phyloP scores from a whole-genome alignment of 1,140 invertebrate genomes.

The Venturia canescens region DNA sequence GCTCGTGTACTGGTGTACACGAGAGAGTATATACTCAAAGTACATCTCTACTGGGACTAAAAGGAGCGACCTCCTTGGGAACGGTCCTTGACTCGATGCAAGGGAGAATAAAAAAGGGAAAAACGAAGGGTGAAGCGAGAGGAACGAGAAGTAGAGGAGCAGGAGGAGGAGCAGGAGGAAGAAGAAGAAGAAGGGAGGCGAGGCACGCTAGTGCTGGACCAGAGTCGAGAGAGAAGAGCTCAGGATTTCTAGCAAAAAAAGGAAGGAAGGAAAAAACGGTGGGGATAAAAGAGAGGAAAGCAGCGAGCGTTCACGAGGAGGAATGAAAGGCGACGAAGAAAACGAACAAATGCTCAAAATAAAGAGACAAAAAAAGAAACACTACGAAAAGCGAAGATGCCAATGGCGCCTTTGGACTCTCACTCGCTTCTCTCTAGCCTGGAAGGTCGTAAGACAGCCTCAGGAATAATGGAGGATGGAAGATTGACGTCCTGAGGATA shows the following conservation, averaged over 20 bases:
- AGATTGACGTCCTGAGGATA: not conserved
- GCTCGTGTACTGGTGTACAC: constrained; percentile 2
- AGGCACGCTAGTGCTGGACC: constrained; percentile 30
- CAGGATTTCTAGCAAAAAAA: constrained; percentile 37
- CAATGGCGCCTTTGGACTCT: constrained; percentile 63
- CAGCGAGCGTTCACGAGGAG: constrained; percentile 20
- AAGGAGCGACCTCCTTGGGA: constrained; percentile 76
- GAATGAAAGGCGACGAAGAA: constrained; percentile 18
- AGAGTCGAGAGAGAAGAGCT: constrained; percentile 5
- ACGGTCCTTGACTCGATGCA: constrained; percentile 75
- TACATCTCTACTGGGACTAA: constrained; percentile 53
- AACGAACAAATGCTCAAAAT: constrained; percentile 14
- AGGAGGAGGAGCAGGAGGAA: constrained; percentile 58
- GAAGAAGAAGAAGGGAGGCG: constrained; percentile 58
- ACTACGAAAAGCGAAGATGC: constrained; percentile 49
- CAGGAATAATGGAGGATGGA: constrained; percentile 4
- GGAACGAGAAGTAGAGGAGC: constrained; percentile 55
- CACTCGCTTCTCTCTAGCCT: constrained; percentile 9
- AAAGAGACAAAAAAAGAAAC: constrained; percentile 16
- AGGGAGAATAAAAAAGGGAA: constrained; percentile 51
- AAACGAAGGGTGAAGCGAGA: constrained; percentile 58
- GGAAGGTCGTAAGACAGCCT: constrained; percentile 35
- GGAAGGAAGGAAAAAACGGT: constrained; percentile 44
- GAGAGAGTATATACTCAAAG: not conserved
- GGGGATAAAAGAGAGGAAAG: constrained; percentile 53